A percentile compares a stretch with the other conserved stretches of the same genome.
Evolutionary conservation across 2,888 invertebrate species (phyloP).

Genomic region (Argynnis bischoffii): DNA sequence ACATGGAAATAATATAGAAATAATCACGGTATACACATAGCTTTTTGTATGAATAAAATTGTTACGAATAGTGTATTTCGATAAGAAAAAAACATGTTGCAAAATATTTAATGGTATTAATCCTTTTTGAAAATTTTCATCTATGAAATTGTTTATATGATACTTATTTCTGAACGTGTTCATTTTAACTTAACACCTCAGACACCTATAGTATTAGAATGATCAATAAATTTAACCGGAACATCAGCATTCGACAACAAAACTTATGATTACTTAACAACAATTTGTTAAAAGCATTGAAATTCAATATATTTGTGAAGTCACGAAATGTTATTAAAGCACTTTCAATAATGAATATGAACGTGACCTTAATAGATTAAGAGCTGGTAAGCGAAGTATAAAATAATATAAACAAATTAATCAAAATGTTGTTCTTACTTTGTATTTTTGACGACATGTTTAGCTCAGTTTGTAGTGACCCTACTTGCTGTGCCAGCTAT

Average conservation of each 20-base stretch:
- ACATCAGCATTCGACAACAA: background rate
- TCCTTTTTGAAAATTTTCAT: constrained; percentile 18
- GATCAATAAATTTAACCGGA: background rate
- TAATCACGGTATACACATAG: constrained; percentile 10
- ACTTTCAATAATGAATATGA: too few relatives aligned
- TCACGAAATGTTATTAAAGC: background rate
- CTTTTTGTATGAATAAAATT: constrained; percentile 26
- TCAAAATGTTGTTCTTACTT: too few relatives aligned
- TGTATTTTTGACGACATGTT: too few relatives aligned
- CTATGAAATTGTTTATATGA: constrained; percentile 28
- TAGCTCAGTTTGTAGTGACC: too few relatives aligned
- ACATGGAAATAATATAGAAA: constrained; percentile 15
- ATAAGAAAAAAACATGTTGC: constrained; percentile 18
- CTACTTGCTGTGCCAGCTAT: too few relatives aligned
- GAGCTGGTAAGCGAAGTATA: too few relatives aligned
- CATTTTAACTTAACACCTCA: constrained; percentile 16
- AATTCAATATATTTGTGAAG: background rate
- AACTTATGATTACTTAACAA: background rate
- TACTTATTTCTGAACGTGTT: constrained; percentile 2
- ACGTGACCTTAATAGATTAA: too few relatives aligned
- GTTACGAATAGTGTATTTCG: constrained; percentile 29
- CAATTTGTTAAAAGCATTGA: constrained; percentile 6
- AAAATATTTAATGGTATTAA: constrained; percentile 26
- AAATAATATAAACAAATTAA: too few relatives aligned
- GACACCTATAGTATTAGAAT: constrained; percentile 2